These are phyloP conservation scores for Drosophila formosana DNA, from an alignment of 2,888 invertebrate species.

Conservation along the genomic window DNA sequence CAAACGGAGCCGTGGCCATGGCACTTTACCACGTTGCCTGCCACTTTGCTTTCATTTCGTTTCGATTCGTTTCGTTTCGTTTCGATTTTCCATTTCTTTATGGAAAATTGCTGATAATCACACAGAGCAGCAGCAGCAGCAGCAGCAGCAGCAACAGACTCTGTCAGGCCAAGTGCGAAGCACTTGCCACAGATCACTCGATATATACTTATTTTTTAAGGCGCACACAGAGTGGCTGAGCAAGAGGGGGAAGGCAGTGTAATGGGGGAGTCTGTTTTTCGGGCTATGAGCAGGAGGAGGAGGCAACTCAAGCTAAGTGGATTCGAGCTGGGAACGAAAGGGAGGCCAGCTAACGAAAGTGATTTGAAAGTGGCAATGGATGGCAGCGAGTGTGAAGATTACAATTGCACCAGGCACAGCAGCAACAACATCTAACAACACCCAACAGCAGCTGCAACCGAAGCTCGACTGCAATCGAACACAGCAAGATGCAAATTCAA, in stretches of 20 bases:
- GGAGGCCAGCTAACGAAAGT: slow-evolving; percentile 41
- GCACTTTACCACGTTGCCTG: slow-evolving; percentile 76
- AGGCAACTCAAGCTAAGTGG: slow-evolving; percentile 33
- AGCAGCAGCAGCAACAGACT: slow-evolving; percentile 24
- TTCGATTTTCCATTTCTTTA: slow-evolving; percentile 76
- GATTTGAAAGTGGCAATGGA: slow-evolving; percentile 57
- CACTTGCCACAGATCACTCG: slow-evolving; percentile 67
- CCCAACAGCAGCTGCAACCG: neutral
- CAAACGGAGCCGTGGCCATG: slow-evolving; percentile 62
- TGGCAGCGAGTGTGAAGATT: slow-evolving; percentile 43
- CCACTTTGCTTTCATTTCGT: slow-evolving; percentile 71
- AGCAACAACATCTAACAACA: slow-evolving; percentile 5
- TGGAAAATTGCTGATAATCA: slow-evolving; percentile 79
- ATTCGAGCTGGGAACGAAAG: slow-evolving; percentile 5
- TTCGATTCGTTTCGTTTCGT: slow-evolving; percentile 43
- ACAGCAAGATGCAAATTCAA: slow-evolving; percentile 8
- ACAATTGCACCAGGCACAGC: slow-evolving; percentile 25
- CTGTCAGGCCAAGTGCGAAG: slow-evolving; percentile 68
- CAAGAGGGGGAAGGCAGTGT: neutral
- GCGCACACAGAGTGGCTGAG: neutral
- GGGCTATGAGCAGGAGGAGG: neutral
- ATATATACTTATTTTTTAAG: slow-evolving; percentile 55
- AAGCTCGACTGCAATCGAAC: neutral
- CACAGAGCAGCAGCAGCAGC: slow-evolving; percentile 40
- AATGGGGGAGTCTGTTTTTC: neutral